Evolutionary conservation across 2,888 invertebrate genomes (phyloP), one percentile per base, ranked within the genome.

Genomic region (Emmelina monodactyla): DNA sequence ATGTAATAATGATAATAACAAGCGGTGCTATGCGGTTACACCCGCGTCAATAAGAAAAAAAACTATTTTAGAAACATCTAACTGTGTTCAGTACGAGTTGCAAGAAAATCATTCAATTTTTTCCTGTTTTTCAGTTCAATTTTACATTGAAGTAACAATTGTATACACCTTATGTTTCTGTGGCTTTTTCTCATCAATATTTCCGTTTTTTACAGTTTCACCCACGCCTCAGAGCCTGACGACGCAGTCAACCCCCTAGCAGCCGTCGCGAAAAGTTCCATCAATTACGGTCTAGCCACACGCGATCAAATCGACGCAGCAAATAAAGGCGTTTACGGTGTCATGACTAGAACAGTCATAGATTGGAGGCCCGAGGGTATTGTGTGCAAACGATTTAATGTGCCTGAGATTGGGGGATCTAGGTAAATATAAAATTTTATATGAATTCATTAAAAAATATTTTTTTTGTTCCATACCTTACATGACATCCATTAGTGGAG

Each of bases 351-450:
- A 33, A 75, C 69, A 3, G 82, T 80, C 16, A 53, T 55, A 0
- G 75, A 85, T 30, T 99, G 98, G 98, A 85, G 88, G 44, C 98
- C 98, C 0, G 85, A 88, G 43, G 71, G 86, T 28, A 60, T 93
- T 5, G 79, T 99, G 0, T 97, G 94, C 59, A 94, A 92, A 62
- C 81, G 97, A 29, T 98, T 97, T 60, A 98, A 99, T 59, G 86
- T 99, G 16, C 92, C 95, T 0, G 90, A 96, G 60, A 92, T 96
- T 0, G 87, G 85, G 42, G 62, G 55, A 1, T 42, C 38, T 3
- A 64, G 65, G 78, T 75, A 41, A 46, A 22, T 33, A 22, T 33
- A 16, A 12, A 34, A 3, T 9, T 5, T 13, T 9, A 22, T 12
- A 13, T n/a, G n/a, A n/a, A n/a, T n/a, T n/a, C n/a, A n/a, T 12